Evolutionary conservation across 2,888 invertebrate genomes (phyloP), one percentile per base, ranked within the genome.

Genomic region (Dicyrtoma fusca): DNA sequence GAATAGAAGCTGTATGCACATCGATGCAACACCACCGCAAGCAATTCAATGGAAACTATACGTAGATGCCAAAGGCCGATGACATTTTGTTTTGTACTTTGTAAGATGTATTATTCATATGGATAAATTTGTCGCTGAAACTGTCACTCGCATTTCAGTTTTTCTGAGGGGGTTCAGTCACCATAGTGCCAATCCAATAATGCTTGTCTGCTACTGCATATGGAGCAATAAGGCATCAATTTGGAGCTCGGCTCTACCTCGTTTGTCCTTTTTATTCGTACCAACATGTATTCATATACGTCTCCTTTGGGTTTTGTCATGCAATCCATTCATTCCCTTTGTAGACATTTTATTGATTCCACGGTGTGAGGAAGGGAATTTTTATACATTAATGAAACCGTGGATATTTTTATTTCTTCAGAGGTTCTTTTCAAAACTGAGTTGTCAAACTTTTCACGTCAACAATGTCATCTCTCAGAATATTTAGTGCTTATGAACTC

Each of bases 71-170:
- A 57, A 21, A 21, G 21, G 57, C 57, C 57, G 57, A 57, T 57
- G 57, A 57, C 57, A 57, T 57, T 34, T 57, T 57, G 57, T 23
- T 25, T 57, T 57, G 26, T 57, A 26, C 25, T 14, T 26, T 26
- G 57, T 57, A 57, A 57, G 57, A 57, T 57, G 57, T 57, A 57
- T 57, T 57, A 57, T 57, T 57, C 57, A 23, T 57, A 57, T 25
- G 25, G 57, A 57, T 57, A 57, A 25, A 57, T 57, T 57, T 57
- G 57, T 57, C 57, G 21, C 57, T 25, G 25, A 6, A 21, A 57
- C 25, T 57, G 25, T 57, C 57, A 57, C 13, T 57, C 13, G 14
- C 23, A 3, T 25, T 57, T 10, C 57, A 34, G 8, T 5, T 34
- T 34, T 34, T 34, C 34, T 34, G 34, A 34, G 34, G 34, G 34